Evolutionary conservation across 35 echinoderm and acorn worm species (phyloP).

Genomic region (Acanthaster planci): DNA sequence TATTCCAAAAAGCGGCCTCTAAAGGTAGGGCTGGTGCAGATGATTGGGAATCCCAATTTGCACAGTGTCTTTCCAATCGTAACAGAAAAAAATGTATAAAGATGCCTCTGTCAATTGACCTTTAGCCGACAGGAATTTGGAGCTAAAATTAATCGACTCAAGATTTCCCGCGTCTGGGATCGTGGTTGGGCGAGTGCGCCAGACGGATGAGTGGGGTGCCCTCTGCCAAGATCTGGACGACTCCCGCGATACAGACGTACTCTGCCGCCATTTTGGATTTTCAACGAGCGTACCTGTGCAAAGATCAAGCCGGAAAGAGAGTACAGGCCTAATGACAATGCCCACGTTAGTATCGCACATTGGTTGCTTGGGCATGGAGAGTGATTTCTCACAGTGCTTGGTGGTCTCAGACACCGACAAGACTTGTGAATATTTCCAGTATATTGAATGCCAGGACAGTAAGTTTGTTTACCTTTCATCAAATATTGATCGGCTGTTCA

Average conservation of each 20-base stretch:
- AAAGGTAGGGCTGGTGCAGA: too few relatives aligned
- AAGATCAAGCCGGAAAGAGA: neutral
- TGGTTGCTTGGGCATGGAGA: neutral
- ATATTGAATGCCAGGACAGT: neutral
- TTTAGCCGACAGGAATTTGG: neutral
- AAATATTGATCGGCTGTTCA: too few relatives aligned
- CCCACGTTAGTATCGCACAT: neutral
- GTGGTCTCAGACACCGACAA: neutral
- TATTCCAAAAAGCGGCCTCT: too few relatives aligned
- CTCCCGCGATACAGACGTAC: neutral
- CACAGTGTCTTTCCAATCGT: too few relatives aligned
- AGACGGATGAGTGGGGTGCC: neutral
- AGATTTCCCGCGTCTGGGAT: neutral
- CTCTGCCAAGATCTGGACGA: neutral
- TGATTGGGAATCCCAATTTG: too few relatives aligned
- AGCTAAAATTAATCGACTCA: neutral
- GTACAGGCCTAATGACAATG: neutral
- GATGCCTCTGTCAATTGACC: neutral
- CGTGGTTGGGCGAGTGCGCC: neutral
- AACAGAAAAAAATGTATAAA: neutral
- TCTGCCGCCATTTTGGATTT: slow-evolving; percentile 18
- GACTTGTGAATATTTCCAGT: neutral
- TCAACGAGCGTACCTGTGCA: neutral
- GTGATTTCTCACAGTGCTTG: neutral
- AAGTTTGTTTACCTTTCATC: too few relatives aligned